A percentile compares a stretch with the other conserved stretches of the same genome.
Conservation (phyloP, 2,113 vertebrate genomes). For the Puma concolor region DNA sequence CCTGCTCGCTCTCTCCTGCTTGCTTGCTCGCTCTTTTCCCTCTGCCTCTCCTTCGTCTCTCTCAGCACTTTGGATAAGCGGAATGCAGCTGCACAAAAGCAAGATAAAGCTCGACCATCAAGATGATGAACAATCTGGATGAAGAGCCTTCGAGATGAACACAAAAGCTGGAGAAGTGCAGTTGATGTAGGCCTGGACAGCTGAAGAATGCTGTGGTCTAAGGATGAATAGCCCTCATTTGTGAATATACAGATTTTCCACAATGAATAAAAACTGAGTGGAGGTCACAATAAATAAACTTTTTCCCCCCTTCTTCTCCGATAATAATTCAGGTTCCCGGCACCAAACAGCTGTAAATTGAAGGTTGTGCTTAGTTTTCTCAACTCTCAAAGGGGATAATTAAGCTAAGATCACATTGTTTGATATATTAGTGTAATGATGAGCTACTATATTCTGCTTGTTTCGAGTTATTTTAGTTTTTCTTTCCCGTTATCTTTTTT, state of each 20-base stretch:
- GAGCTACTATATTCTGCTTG: constrained; percentile 89
- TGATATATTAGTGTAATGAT: constrained; percentile 94
- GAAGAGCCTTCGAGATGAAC: constrained; percentile 93
- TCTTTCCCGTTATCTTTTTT: constrained; percentile 85
- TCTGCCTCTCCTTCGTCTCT: constrained; percentile 86
- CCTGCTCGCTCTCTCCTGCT: constrained; percentile 79
- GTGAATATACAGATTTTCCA: constrained; percentile 95
- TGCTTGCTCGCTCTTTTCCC: constrained; percentile 75
- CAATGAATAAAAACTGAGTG: constrained; percentile 89
- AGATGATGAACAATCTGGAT: constrained; percentile 96
- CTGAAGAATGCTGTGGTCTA: constrained; percentile 91
- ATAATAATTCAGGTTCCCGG: constrained; percentile 90
- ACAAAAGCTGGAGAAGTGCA: constrained; percentile 94
- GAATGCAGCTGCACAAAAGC: constrained; percentile 95
- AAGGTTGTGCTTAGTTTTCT: constrained; percentile 92
- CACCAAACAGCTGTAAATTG: constrained; percentile 93
- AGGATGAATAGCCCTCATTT: constrained; percentile 96
- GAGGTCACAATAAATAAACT: constrained; percentile 94
- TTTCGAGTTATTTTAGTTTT: constrained; percentile 87
- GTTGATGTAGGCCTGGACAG: constrained; percentile 91
- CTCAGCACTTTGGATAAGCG: constrained; percentile 92
- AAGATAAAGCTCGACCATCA: constrained; percentile 95
- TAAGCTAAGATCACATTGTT: constrained; percentile 93
- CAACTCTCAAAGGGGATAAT: constrained; percentile 94
- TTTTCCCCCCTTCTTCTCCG: constrained; percentile 85